These are phyloP conservation scores for Babyrousa celebensis DNA, from an alignment of 2,797 vertebrate genomes.

Conservation along the genomic window DNA sequence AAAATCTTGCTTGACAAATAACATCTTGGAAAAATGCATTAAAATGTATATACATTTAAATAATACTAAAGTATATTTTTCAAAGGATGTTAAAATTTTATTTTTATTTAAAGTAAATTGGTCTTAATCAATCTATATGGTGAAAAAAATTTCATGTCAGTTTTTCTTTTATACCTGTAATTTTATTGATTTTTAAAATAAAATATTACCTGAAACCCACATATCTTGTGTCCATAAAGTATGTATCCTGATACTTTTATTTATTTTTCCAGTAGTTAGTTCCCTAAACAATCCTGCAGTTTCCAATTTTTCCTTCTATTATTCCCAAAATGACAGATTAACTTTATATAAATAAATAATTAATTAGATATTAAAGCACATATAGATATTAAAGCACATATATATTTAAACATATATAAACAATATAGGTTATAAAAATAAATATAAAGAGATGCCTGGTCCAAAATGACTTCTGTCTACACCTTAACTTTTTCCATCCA, in stretches of 20 bases:
- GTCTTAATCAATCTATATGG: not conserved
- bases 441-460: not conserved
- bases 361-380: not conserved
- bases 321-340: not conserved
- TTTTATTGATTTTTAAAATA: slow-evolving; percentile 19
- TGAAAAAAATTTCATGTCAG: not conserved
- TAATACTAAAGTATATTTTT: not conserved
- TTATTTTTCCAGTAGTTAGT: not conserved
- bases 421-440: not conserved
- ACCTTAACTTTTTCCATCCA: not conserved
- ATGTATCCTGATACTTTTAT: not conserved
- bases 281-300: not conserved
- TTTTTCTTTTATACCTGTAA: not conserved
- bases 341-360: not conserved
- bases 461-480: not conserved
- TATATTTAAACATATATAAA: not conserved
- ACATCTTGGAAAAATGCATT: not conserved
- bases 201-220: not conserved
- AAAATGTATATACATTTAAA: not conserved
- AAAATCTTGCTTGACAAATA: not conserved
- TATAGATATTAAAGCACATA: not conserved
- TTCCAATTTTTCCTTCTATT: not conserved
- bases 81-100: not conserved
- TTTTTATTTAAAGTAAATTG: not conserved
- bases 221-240: not conserved